A percentile compares a stretch with the other conserved stretches of the same genome.
Evolutionary conservation across 30 jellyfish, hydroid and myxozoan species (phyloP).

Genomic region (Cassiopea andromeda): DNA sequence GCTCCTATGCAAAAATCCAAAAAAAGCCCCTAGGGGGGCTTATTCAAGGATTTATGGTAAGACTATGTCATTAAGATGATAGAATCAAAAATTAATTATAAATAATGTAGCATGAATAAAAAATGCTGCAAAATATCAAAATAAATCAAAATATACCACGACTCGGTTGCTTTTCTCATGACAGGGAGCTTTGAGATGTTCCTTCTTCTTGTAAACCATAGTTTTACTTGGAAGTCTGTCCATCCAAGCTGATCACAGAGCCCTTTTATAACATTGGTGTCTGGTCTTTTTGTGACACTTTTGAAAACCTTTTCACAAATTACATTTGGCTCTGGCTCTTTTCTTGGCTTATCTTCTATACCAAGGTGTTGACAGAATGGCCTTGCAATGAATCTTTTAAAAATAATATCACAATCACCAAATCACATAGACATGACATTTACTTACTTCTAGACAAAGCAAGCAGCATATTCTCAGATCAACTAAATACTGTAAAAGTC

Average conservation of each 20-base stretch:
- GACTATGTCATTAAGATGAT: too few relatives aligned
- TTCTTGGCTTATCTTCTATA: slow-evolving; percentile 64
- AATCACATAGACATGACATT: neutral
- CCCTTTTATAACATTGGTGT: slow-evolving; percentile 64
- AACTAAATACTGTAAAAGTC: too few relatives aligned
- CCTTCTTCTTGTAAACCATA: slow-evolving; percentile 88
- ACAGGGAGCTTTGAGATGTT: slow-evolving; percentile 78
- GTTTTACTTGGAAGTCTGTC: slow-evolving; percentile 76
- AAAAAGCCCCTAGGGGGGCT: too few relatives aligned
- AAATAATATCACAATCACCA: neutral
- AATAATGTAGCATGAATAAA: neutral
- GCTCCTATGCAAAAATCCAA: too few relatives aligned
- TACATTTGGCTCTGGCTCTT: slow-evolving; percentile 79
- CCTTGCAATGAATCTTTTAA: slow-evolving; percentile 80
- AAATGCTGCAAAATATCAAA: neutral
- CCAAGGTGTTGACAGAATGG: slow-evolving; percentile 83
- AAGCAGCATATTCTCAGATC: neutral
- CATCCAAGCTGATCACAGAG: slow-evolving; percentile 90
- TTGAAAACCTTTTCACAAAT: slow-evolving; percentile 87
- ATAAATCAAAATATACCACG: slow-evolving; percentile 57
- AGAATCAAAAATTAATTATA: neutral
- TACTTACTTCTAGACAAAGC: neutral
- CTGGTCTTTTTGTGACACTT: slow-evolving; percentile 75
- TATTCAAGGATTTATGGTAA: too few relatives aligned
- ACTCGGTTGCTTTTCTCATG: slow-evolving; percentile 92